Conservation (phyloP, 2,888 invertebrate species). For the Sialis fuliginosa region DNA sequence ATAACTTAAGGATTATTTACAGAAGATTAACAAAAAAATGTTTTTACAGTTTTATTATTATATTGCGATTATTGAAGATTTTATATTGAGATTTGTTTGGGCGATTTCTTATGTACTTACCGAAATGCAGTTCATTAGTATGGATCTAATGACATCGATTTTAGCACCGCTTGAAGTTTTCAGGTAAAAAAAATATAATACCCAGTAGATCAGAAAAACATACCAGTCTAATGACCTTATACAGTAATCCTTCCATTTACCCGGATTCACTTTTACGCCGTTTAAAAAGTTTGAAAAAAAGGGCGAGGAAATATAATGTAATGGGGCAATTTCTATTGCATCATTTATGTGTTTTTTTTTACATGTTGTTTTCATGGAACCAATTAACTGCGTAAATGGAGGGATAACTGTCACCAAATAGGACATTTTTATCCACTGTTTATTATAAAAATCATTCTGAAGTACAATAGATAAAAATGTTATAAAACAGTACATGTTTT, state of each 20-base stretch:
- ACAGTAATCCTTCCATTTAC: not conserved
- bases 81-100: conserved; percentile 64
- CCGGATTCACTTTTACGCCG: not conserved
- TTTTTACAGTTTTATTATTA: conserved; percentile 53
- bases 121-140: conserved; percentile 41
- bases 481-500: too few species aligned
- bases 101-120: conserved; percentile 50
- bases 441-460: too few species aligned
- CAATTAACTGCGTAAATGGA: too few species aligned
- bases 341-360: too few species aligned
- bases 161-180: conserved; percentile 51
- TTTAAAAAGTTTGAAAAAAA: too few species aligned
- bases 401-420: too few species aligned
- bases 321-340: too few species aligned
- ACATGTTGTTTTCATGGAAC: too few species aligned
- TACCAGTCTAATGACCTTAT: conserved; percentile 1
- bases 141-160: conserved; percentile 47
- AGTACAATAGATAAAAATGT: too few species aligned
- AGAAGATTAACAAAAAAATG: not conserved
- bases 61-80: conserved; percentile 65
- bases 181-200: conserved; percentile 19
- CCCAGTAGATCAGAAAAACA: too few species aligned
- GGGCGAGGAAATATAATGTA: too few species aligned
- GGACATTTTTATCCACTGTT: too few species aligned
- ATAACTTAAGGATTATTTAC: not conserved